Base-by-base conservation (phyloP, 2,888 invertebrate species). In the Drosophila parthenogenetica region DNA sequence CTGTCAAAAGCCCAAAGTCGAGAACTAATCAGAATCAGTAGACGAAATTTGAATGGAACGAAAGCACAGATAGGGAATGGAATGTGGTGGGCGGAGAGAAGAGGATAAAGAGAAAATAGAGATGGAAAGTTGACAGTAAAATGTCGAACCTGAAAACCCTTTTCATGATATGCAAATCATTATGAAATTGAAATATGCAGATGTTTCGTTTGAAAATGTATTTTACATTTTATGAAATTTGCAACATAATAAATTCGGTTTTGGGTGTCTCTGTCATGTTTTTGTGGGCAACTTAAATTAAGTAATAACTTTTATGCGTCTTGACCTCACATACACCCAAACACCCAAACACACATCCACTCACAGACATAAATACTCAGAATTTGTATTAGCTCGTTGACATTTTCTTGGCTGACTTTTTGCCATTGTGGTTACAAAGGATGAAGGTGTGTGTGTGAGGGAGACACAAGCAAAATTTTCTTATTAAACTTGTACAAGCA, bases 291-390 rank as follows among this genome's bases (percentile, higher is more conserved):
- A 85, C 83, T 87, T 87, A 84, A 89, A 89, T 90, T 86, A 89
- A 89, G 90, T 90, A 89, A 89, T 87, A 90, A 89, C 84, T 89
- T 89, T 89, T 71, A 73, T 78, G 69, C 73, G 77, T 62, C 73
- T 79, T 89, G 89, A 87, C 87, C 89, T 80, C 64, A 68, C 59
- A 69, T 65, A 63, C 68, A 22, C 35, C 13, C 35, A 4, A 35
- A 3, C 35, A 35, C 29, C 2, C 11, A 11, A 55, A 54, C 57
- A 66, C 64, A 58, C 64, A 59, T 64, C 46, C 67, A 39, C 42
- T 45, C 43, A 55, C 42, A 51, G 17, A 37, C 32, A 58, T 43
- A 59, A 17, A 65, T 10, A 60, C 43, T 59, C 53, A 43, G 39
- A 68, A 43, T 54, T 64, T 63, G 74, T 72, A 77, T 77, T 74